These are phyloP conservation scores for Augochlora pura DNA, from an alignment of 1,140 invertebrate genomes.

Conservation along the genomic window DNA sequence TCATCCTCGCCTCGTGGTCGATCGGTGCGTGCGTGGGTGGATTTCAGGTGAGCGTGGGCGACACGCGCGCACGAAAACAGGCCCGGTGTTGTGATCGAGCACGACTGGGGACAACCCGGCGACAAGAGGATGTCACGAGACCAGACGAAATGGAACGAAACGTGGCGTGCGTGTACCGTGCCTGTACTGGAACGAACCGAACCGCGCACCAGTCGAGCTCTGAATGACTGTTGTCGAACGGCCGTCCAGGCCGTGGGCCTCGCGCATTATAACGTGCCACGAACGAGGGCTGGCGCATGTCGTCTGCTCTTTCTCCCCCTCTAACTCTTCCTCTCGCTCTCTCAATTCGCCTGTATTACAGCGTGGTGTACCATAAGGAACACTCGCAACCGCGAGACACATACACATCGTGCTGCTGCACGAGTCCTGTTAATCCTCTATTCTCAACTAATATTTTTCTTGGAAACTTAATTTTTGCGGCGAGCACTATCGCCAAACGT, in stretches of 20 bases:
- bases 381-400: no score
- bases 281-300: slow-evolving; percentile 39
- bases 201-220: slow-evolving; percentile 65
- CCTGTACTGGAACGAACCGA: slow-evolving; percentile 31
- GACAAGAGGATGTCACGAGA: slow-evolving; percentile 14
- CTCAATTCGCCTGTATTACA: no score
- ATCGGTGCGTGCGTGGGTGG: background rate
- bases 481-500: no score
- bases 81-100: background rate
- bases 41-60: no score
- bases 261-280: slow-evolving; percentile 40
- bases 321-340: no score
- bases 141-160: no score
- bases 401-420: no score
- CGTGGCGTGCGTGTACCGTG: no score
- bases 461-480: no score
- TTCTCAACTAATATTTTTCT: no score
- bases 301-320: slow-evolving; percentile 1
- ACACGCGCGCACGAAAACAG: background rate
- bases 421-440: no score
- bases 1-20: background rate
- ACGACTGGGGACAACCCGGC: slow-evolving; percentile 28
- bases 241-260: slow-evolving; percentile 26
- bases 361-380: no score
- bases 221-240: slow-evolving; percentile 61